Evolutionary conservation across 2,113 vertebrate genomes (phyloP).

Genomic region (Himantopus leucocephalus): DNA sequence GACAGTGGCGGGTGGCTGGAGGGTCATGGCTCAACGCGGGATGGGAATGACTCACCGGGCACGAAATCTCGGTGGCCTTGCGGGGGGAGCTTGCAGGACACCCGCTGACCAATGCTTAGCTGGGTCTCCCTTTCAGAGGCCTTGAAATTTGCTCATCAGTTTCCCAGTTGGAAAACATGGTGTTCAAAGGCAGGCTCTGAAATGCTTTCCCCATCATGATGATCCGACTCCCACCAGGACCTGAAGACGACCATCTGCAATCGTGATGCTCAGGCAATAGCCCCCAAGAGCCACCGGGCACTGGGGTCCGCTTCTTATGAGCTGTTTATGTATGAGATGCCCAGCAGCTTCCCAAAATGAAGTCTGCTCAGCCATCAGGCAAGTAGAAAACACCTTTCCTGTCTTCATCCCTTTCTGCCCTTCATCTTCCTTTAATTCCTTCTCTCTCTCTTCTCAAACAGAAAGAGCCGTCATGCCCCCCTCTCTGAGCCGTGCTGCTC

Average conservation of each 20-base stretch:
- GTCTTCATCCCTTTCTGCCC: neutral
- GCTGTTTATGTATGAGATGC: neutral
- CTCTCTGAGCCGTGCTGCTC: rapidly evolving
- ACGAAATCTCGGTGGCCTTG: rapidly evolving
- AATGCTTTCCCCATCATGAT: neutral
- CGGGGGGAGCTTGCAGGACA: neutral
- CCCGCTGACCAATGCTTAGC: neutral
- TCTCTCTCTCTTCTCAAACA: neutral
- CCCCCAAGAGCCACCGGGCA: rapidly evolving
- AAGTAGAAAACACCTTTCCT: neutral
- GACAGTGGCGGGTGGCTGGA: neutral
- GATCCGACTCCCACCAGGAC: neutral
- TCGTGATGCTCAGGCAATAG: neutral
- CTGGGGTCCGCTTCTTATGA: rapidly evolving
- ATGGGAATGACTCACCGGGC: neutral
- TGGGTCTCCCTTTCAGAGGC: neutral
- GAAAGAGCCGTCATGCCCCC: neutral
- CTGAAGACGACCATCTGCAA: neutral
- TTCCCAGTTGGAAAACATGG: neutral
- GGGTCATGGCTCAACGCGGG: rapidly evolving
- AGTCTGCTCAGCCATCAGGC: neutral
- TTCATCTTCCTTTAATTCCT: neutral
- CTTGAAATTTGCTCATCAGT: neutral
- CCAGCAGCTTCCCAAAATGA: neutral
- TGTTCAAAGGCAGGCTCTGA: neutral